Percentiles rank a stretch among this genome's conserved stretches.
Conservation (phyloP, 1,140 invertebrate genomes). For the Steinernema feltiae region DNA sequence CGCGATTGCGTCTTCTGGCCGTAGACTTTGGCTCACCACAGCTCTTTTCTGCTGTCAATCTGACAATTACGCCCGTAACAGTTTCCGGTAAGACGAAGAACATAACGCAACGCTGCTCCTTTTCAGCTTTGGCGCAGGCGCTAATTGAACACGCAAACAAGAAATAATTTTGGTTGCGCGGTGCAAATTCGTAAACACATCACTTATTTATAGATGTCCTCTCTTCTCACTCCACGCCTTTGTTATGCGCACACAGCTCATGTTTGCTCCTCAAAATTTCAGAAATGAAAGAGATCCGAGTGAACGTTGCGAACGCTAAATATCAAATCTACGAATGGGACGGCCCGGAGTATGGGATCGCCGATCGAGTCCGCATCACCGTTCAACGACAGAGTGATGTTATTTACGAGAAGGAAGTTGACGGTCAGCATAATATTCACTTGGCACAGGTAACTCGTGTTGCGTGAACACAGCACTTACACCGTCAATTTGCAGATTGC, state of each 20-base stretch:
- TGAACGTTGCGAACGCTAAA: slow-evolving; percentile 31
- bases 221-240: not conserved
- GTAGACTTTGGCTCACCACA: slow-evolving; percentile 38
- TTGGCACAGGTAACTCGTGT: not conserved
- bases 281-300: slow-evolving; percentile 32
- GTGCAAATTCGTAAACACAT: not conserved
- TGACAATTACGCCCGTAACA: slow-evolving; percentile 34
- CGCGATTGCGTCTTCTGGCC: slow-evolving; percentile 17
- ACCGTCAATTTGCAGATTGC: slow-evolving; percentile 8
- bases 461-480: slow-evolving; percentile 7
- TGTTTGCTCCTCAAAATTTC: slow-evolving; percentile 19
- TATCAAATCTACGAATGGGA: slow-evolving; percentile 42
- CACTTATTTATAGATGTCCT: slow-evolving; percentile 10
- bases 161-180: not conserved
- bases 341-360: slow-evolving; percentile 26
- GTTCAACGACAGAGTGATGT: slow-evolving; percentile 22
- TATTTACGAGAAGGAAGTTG: slow-evolving; percentile 33
- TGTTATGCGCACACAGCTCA: not conserved
- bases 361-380: slow-evolving; percentile 24
- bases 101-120: not conserved
- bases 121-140: not conserved
- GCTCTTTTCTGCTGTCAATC: slow-evolving; percentile 23
- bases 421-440: slow-evolving; percentile 20
- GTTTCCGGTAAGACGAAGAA: slow-evolving; percentile 25
- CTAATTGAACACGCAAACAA: slow-evolving; percentile 1